Evolutionary conservation across 2,888 invertebrate genomes (phyloP), one percentile per base, ranked within the genome.

Genomic region (Sesia bembeciformis): DNA sequence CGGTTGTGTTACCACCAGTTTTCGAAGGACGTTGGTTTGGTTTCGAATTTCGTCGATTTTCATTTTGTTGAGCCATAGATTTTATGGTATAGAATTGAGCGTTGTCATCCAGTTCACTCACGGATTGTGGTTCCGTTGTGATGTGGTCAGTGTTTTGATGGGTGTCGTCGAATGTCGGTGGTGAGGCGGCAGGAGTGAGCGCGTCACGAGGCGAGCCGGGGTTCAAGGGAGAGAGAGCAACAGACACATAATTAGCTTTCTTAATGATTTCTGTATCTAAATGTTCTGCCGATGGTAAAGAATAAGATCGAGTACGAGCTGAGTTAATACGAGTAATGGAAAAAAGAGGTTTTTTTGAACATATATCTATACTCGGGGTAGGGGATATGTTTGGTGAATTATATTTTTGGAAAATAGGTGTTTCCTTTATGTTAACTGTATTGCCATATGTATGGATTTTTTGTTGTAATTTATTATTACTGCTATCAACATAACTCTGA

Each of bases 191-290:
- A 67, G 86, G 79, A 85, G 78, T 72, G 79, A 79, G 82, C 78
- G 72, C 85, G 75, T 83, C 83, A 76, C 78, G 82, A 73, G 78
- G 76, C 78, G 87, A 84, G 83, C 79, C 86, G 76, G 76, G 79
- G 72, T 78, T 82, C 71, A 91, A 78, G 84, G 91, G 90, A 91
- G 91, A 92, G 70, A 90, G 79, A 87, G 85, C 85, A 84, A 83
- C 72, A 85, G 76, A 86, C 89, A 90, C 67, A 89, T 85, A 90
- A 88, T 91, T 92, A 92, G 91, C 90, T 79, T 89, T 81, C 81
- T 77, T 81, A 85, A 86, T 86, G 68, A 77, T 74, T 67, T 84
- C 77, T 69, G 71, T 68, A 69, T 81, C 78, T 80, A 85, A 73
- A 74, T 79, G 80, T 65, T 78, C 64, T 57, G 71, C 68, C 61